Conservation (phyloP, 64 coral and sea anemone species). For the Stylophora pistillata region DNA sequence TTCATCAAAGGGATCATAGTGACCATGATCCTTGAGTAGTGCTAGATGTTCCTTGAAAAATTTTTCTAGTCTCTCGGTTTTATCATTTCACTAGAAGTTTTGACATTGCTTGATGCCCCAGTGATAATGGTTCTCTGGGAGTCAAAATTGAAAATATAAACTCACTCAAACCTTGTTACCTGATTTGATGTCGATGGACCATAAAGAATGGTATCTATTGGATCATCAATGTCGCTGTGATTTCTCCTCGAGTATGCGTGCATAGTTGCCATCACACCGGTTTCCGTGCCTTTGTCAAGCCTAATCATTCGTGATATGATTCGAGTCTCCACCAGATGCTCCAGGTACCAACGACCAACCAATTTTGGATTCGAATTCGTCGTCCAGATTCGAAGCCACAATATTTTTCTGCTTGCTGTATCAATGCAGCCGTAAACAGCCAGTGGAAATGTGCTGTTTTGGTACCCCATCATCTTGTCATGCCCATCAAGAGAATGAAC, state of each 20-base stretch:
- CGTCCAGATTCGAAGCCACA: too few relatives aligned
- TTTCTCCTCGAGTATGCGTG: conserved; percentile 29
- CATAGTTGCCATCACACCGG: conserved; percentile 40
- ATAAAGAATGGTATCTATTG: conserved; percentile 28
- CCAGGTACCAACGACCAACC: too few relatives aligned
- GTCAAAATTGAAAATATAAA: background rate
- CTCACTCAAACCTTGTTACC: background rate
- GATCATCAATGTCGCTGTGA: conserved; percentile 13
- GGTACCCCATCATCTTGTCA: too few relatives aligned
- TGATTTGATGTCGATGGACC: conserved; percentile 22
- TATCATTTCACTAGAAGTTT: conserved; percentile 74
- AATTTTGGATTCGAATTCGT: too few relatives aligned
- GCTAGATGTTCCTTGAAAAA: conserved; percentile 64
- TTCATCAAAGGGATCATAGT: conserved; percentile 70
- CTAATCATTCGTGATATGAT: too few relatives aligned
- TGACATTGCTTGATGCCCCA: background rate
- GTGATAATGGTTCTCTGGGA: background rate
- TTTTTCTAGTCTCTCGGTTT: conserved; percentile 38
- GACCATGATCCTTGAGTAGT: conserved; percentile 64
- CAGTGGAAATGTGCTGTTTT: too few relatives aligned
- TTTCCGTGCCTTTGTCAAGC: conserved; percentile 40
- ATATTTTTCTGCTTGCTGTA: too few relatives aligned
- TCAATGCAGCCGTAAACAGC: too few relatives aligned
- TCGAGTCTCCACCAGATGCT: too few relatives aligned
- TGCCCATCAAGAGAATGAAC: too few relatives aligned